phyloP scores from a whole-genome alignment of 2,888 invertebrate genomes.

The Hydroisotoma schaefferi region DNA sequence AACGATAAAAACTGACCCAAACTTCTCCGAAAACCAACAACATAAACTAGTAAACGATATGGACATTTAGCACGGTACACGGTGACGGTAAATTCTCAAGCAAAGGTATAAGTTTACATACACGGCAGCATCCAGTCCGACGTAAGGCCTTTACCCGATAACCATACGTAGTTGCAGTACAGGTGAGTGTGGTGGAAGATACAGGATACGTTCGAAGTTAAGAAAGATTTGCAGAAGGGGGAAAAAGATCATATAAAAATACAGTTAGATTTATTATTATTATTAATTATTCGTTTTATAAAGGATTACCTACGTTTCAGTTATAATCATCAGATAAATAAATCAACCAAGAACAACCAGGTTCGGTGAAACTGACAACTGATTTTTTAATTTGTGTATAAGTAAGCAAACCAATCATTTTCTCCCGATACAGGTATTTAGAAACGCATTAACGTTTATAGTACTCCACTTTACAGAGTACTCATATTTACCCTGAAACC shows the following conservation, averaged over 20 bases:
- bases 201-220: no score
- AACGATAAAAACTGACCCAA: no score
- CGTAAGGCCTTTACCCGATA: constrained; percentile 35
- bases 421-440: not conserved
- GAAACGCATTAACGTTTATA: not conserved
- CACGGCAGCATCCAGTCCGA: constrained; percentile 36
- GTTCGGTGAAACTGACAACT: no score
- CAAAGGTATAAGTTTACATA: constrained; percentile 17
- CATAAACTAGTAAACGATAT: no score
- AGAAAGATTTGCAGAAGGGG: not conserved
- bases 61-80: no score
- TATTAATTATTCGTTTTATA: not conserved
- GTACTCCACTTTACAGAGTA: no score
- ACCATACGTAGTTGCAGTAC: no score
- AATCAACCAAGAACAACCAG: not conserved
- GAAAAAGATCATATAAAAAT: not conserved
- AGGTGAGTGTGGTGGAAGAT: no score
- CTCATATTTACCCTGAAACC: no score
- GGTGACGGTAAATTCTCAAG: not conserved
- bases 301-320: not conserved
- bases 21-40: no score
- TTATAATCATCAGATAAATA: not conserved
- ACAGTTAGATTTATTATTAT: not conserved
- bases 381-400: no score
- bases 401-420: no score